Percentiles rank a stretch among this genome's conserved stretches.
These are phyloP conservation scores for Scolopax bukidnonensis DNA, from an alignment of 2,797 vertebrate species.

Conservation along the genomic window DNA sequence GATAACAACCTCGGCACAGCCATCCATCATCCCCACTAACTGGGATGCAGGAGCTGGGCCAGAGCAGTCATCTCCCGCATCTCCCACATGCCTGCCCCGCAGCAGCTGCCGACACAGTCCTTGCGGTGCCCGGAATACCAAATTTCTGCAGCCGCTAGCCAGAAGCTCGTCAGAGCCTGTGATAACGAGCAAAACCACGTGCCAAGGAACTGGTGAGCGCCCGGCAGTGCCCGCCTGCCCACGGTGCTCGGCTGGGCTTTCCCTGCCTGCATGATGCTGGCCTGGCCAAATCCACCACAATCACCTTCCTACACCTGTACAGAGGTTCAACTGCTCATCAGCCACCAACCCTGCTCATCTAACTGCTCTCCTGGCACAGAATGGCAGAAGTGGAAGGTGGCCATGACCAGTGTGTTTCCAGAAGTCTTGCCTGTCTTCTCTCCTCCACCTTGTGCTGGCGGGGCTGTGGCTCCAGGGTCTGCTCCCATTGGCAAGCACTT, in stretches of 20 bases:
- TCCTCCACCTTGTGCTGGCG: not conserved
- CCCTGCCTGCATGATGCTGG: not conserved
- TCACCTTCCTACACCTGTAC: accelerated
- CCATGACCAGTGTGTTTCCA: not conserved
- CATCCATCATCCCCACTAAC: not conserved
- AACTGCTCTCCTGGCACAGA: not conserved
- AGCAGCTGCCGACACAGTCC: not conserved
- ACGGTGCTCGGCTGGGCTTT: accelerated
- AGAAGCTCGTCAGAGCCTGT: not conserved
- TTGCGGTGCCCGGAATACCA: not conserved
- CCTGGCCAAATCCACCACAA: not conserved
- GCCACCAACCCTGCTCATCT: not conserved
- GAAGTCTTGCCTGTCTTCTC: not conserved
- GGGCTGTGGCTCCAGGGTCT: not conserved
- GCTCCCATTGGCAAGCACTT: not conserved
- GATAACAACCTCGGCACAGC: not conserved
- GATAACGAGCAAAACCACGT: not conserved
- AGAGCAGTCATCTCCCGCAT: accelerated
- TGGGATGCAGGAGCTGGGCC: not conserved
- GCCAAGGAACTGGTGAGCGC: accelerated
- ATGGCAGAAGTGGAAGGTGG: not conserved
- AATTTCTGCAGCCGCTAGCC: not conserved
- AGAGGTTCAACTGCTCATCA: accelerated
- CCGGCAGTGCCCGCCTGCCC: accelerated
- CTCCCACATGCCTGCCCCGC: not conserved